Evolutionary conservation across 2,888 invertebrate species (phyloP).

Genomic region (Polia nebulosa): DNA sequence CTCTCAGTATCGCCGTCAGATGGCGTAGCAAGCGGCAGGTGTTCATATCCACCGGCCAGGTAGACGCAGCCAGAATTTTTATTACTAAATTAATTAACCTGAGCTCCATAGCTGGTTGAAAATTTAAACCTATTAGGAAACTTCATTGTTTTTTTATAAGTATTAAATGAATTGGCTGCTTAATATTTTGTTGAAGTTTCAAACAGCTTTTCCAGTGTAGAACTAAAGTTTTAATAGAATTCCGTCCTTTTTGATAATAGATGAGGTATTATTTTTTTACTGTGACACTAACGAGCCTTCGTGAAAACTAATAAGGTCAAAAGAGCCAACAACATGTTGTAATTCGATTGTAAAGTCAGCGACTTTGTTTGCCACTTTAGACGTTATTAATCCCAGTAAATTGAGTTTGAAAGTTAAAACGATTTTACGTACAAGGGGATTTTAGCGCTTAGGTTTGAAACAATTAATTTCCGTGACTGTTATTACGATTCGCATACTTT

Average conservation of each 20-base stretch:
- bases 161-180: constrained; percentile 5
- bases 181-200: neutral
- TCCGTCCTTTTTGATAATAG: neutral
- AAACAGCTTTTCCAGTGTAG: neutral
- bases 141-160: constrained; percentile 17
- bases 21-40: constrained; percentile 34
- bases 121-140: constrained; percentile 7
- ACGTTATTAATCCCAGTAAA: too few species aligned
- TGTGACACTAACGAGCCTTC: neutral
- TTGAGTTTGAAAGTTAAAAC: too few species aligned
- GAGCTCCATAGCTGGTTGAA: neutral
- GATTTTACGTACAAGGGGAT: too few species aligned
- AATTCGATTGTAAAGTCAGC: too few species aligned
- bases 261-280: neutral
- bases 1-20: constrained; percentile 6
- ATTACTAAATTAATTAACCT: constrained; percentile 37
- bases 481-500: too few species aligned
- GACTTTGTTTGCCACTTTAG: too few species aligned
- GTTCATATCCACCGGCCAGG: constrained; percentile 16
- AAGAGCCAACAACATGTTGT: too few species aligned
- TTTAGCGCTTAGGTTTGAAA: too few species aligned
- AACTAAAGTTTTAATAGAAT: neutral
- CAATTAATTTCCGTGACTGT: too few species aligned
- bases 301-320: too few species aligned
- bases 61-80: constrained; percentile 33